Base-by-base conservation (phyloP, 2,888 invertebrate species). In the Chalcis sispes region DNA sequence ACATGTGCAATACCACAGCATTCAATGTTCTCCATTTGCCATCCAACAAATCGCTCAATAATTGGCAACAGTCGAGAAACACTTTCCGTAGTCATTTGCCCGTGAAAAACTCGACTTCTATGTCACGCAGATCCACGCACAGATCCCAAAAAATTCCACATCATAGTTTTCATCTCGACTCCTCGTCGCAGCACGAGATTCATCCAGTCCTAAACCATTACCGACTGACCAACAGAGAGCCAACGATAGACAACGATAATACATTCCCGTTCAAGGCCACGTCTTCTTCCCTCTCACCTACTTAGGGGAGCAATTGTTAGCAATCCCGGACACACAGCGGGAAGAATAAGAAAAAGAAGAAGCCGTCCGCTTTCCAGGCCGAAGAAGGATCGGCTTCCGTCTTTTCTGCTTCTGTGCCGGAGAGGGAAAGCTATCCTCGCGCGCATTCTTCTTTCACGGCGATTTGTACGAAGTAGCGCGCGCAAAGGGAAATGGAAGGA, bases 201-300 rank as follows among this genome's bases (percentile, higher is more conserved):
- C 54, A 7, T 15, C 32, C 32, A 46, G 62, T n/a, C 27, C n/a
- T 62, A 62, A 62, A 62, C 46, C 62, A 62, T 62, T 42, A 42
- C 59, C 42, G 42, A 40, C 5, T 20, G 25, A 42, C 61, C 61
- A 18, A 61, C 10, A 36, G 59, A 29, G 1, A 2, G 1, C 10
- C 23, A 18, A 32, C 8, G 36, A 59, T 40, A n/a, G n/a, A n/a
- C n/a, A n/a, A n/a, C n/a, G n/a, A n/a, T n/a, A n/a, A n/a, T n/a
- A n/a, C n/a, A 10, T 40, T 13, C 23, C 36, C 23, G 3, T 42
- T 15, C 42, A 15, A 25, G 27, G 56, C 15, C 20, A 42, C 40
- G 61, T 20, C 25, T 42, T 23, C 40, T 8, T 58, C 32, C 58
- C 40, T 23, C 61, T 42, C 42, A 7, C 32, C 46, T 46, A 23